These are phyloP conservation scores for Acrobasis repandana DNA, from an alignment of 2,888 invertebrate species.

Conservation along the genomic window DNA sequence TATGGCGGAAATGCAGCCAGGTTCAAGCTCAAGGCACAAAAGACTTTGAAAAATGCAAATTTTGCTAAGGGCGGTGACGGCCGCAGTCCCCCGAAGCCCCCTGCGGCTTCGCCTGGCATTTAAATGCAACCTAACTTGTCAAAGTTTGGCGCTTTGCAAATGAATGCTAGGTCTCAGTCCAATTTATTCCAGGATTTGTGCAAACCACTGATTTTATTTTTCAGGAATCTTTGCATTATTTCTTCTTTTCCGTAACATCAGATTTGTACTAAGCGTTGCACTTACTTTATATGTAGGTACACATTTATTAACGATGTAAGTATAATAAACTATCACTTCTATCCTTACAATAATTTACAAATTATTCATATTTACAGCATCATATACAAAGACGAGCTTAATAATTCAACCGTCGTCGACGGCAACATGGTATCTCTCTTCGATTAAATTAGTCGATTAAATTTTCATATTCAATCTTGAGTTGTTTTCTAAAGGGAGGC, in stretches of 20 bases:
- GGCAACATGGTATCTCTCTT: constrained; percentile 68
- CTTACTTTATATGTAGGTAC: too few species aligned
- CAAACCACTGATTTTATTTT: constrained; percentile 24
- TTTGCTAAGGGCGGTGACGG: constrained; percentile 43
- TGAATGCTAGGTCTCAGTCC: constrained; percentile 53
- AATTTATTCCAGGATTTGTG: constrained; percentile 37
- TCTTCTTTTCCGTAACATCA: not conserved
- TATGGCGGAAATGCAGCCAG: constrained; percentile 39
- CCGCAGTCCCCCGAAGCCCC: constrained; percentile 35
- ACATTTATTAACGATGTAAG: not conserved
- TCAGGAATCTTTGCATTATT: constrained; percentile 2
- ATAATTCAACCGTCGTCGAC: constrained; percentile 54
- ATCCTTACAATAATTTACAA: not conserved
- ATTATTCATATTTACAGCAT: constrained; percentile 42
- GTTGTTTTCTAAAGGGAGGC: constrained; percentile 85
- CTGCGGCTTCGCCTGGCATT: constrained; percentile 53
- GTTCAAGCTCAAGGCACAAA: constrained; percentile 49
- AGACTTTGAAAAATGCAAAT: constrained; percentile 69
- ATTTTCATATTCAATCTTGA: constrained; percentile 92
- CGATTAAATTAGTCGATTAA: constrained; percentile 89
- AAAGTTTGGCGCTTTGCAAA: constrained; percentile 67
- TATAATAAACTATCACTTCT: not conserved
- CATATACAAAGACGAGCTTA: constrained; percentile 43
- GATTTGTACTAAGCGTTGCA: too few species aligned
- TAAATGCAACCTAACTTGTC: constrained; percentile 72